Evolutionary conservation across 2,113 vertebrate genomes (phyloP).

Genomic region (Equus quagga): DNA sequence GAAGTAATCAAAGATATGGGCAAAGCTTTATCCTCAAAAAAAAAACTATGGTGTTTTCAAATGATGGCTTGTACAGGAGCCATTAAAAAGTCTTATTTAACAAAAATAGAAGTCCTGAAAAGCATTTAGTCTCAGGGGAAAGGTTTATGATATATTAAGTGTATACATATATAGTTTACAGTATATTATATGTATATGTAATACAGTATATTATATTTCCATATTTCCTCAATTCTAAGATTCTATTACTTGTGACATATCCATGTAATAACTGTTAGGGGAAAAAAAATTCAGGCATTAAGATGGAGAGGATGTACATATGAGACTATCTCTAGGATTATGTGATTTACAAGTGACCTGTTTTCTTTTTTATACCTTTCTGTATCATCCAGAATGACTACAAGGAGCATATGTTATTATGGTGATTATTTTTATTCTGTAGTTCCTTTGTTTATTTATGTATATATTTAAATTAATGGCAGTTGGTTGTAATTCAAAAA

Average conservation of each 20-base stretch:
- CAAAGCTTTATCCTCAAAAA: not conserved
- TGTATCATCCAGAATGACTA: slow-evolving; percentile 40
- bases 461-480: slow-evolving; percentile 1
- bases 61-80: not conserved
- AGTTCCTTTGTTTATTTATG: not conserved
- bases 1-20: slow-evolving; percentile 9
- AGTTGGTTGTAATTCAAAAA: slow-evolving; percentile 33
- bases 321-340: slow-evolving; percentile 39
- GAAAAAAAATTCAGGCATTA: not conserved
- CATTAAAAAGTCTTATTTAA: slow-evolving; percentile 10
- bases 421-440: slow-evolving; percentile 30
- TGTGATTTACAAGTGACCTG: not conserved
- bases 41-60: not conserved
- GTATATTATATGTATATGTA: not conserved
- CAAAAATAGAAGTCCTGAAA: slow-evolving; percentile 38
- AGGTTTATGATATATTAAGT: not conserved
- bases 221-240: slow-evolving; percentile 15
- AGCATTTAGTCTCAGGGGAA: slow-evolving; percentile 34
- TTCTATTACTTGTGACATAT: not conserved
- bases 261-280: not conserved
- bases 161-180: not conserved
- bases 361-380: slow-evolving; percentile 4
- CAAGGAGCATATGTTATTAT: slow-evolving; percentile 7
- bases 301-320: not conserved
- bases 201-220: not conserved